phyloP scores from a whole-genome alignment of 2,888 invertebrate genomes.

The Caenorhabditis afra region DNA sequence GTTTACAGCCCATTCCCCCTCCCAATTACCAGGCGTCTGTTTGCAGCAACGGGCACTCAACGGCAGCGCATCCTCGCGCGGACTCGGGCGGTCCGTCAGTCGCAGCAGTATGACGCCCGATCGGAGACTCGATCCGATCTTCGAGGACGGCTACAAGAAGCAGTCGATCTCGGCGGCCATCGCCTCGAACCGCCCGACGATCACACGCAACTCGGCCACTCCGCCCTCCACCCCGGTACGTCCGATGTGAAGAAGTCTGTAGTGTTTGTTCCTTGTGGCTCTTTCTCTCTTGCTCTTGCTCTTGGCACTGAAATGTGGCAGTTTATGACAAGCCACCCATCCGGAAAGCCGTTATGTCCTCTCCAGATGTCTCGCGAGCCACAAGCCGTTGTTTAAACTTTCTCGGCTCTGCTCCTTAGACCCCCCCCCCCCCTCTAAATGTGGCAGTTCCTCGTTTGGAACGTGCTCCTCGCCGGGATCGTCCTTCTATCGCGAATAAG shows the following conservation, averaged over 20 bases:
- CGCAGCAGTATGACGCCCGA: conserved; percentile 66
- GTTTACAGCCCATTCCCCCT: conserved; percentile 16
- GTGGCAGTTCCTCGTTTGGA: neutral
- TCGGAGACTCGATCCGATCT: conserved; percentile 63
- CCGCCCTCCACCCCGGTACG: conserved; percentile 22
- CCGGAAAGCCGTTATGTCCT: conserved; percentile 26
- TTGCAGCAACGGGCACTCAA: conserved; percentile 52
- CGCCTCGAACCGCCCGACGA: conserved; percentile 52
- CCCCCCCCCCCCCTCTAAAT: no score
- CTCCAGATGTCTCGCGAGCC: conserved; percentile 23
- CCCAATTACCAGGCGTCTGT: conserved; percentile 19
- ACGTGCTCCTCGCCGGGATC: neutral
- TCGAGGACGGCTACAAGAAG: conserved; percentile 54
- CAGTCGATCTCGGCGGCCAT: conserved; percentile 31
- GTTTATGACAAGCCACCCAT: conserved; percentile 35
- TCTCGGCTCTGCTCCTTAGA: neutral
- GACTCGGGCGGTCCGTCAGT: conserved; percentile 54
- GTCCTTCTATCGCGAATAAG: neutral
- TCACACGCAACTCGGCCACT: conserved; percentile 50
- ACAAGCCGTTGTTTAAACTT: neutral
- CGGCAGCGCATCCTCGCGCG: conserved; percentile 40
- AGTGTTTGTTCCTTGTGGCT: neutral
- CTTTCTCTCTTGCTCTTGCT: neutral
- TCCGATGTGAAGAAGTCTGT: neutral
- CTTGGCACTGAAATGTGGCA: conserved; percentile 18